A percentile compares a stretch with the other conserved stretches of the same genome.
Conservation (phyloP, 2,888 invertebrate genomes). For the Scaptomyza reducta region DNA sequence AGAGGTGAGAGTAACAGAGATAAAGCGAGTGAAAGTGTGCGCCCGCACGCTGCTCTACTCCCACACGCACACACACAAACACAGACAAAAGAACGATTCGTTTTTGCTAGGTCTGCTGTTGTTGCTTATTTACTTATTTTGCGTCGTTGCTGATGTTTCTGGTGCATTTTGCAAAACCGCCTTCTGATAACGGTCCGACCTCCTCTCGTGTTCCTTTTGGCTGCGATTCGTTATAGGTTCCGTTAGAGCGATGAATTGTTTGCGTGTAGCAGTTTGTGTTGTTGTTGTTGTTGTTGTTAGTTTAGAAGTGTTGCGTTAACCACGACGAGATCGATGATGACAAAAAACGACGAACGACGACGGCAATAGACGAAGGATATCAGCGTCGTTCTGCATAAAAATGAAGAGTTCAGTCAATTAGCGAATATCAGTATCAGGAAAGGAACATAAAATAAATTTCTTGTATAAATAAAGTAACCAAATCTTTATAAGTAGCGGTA, state of each 20-base stretch:
- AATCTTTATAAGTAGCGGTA: neutral
- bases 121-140: neutral
- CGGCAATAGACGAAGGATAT: slow-evolving; percentile 64
- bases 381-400: slow-evolving; percentile 54
- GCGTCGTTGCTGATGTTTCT: slow-evolving; percentile 1
- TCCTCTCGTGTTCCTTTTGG: slow-evolving; percentile 12
- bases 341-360: slow-evolving; percentile 32
- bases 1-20: slow-evolving; percentile 2
- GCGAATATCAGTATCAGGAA: slow-evolving; percentile 5
- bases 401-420: neutral
- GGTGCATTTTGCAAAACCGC: slow-evolving; percentile 44
- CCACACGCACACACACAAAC: slow-evolving; percentile 4
- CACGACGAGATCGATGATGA: slow-evolving; percentile 42
- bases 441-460: neutral
- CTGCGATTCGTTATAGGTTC: slow-evolving; percentile 47
- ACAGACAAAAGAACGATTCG: slow-evolving; percentile 17
- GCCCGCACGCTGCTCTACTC: slow-evolving; percentile 28
- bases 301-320: slow-evolving; percentile 35
- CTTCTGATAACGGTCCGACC: slow-evolving; percentile 10
- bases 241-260: slow-evolving; percentile 34
- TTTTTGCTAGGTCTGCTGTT: slow-evolving; percentile 16
- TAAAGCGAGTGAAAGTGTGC: slow-evolving; percentile 10
- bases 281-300: slow-evolving; percentile 3
- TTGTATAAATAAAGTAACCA: neutral
- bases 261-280: slow-evolving; percentile 15